Conservation (phyloP, 2,797 vertebrate species). For the Natrix natrix region DNA sequence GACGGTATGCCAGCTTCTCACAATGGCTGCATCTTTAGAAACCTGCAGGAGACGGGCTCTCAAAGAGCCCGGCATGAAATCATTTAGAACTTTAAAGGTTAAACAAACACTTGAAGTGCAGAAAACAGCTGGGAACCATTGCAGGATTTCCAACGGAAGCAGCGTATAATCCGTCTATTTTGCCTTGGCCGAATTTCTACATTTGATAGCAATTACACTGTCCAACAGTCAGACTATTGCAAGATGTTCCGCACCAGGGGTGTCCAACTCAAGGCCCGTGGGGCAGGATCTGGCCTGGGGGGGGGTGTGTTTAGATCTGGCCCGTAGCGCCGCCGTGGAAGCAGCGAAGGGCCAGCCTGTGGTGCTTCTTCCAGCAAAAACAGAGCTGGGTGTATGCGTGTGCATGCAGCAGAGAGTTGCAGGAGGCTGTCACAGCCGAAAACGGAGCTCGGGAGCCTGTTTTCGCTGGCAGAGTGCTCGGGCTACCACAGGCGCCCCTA, state of each 20-base stretch:
- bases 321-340: no score
- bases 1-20: background rate
- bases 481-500: no score
- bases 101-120: background rate
- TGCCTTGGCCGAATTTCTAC: background rate
- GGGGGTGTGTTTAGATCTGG: no score
- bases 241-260: background rate
- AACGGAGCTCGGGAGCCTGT: no score
- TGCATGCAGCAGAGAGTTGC: no score
- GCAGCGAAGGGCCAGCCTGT: accelerated
- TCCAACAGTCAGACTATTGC: background rate
- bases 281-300: no score
- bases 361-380: no score
- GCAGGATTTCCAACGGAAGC: background rate
- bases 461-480: no score
- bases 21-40: background rate
- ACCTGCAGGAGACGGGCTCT: background rate
- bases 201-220: background rate
- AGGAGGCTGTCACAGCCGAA: no score
- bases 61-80: background rate
- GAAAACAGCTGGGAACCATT: background rate
- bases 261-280: no score
- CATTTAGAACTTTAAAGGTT: background rate
- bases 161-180: background rate
- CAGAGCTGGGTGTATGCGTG: no score